Percentiles rank a stretch among this genome's conserved stretches.
Evolutionary conservation across 1,140 invertebrate genomes (phyloP).

Genomic region (Elysia chlorotica): DNA sequence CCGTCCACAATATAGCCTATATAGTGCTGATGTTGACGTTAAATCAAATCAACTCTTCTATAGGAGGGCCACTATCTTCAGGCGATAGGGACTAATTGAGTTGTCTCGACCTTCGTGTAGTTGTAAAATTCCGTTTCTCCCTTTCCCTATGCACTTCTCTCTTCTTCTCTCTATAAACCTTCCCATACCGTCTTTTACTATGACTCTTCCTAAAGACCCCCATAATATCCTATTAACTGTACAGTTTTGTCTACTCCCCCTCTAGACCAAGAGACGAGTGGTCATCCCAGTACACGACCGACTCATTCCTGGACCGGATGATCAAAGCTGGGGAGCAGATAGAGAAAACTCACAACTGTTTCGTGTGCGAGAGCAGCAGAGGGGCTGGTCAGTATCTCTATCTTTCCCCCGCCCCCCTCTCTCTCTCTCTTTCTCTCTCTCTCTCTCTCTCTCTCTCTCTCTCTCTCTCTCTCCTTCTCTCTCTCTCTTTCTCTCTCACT

Average conservation of each 20-base stretch:
- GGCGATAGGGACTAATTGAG: too few species aligned
- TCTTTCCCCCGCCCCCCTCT: neutral
- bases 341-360: constrained; percentile 11
- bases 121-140: too few species aligned
- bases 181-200: too few species aligned
- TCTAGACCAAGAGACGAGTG: constrained; percentile 8
- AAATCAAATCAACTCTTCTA: too few species aligned
- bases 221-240: neutral
- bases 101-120: too few species aligned
- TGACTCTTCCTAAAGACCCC: too few species aligned
- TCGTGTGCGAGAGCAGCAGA: constrained; percentile 17
- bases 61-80: too few species aligned
- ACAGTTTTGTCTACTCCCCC: neutral
- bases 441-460: neutral
- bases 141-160: too few species aligned
- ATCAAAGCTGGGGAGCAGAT: constrained; percentile 3
- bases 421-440: constrained; percentile 1
- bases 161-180: too few species aligned
- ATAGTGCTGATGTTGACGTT: too few species aligned
- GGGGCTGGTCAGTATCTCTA: neutral
- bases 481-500: neutral
- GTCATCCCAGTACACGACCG: constrained; percentile 23
- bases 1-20: too few species aligned
- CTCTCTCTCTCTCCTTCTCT: neutral
- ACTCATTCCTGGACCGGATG: constrained; percentile 20